These are phyloP conservation scores for Plecturocebus donacophilus DNA, from an alignment of 2,113 vertebrate species.

Conservation along the genomic window DNA sequence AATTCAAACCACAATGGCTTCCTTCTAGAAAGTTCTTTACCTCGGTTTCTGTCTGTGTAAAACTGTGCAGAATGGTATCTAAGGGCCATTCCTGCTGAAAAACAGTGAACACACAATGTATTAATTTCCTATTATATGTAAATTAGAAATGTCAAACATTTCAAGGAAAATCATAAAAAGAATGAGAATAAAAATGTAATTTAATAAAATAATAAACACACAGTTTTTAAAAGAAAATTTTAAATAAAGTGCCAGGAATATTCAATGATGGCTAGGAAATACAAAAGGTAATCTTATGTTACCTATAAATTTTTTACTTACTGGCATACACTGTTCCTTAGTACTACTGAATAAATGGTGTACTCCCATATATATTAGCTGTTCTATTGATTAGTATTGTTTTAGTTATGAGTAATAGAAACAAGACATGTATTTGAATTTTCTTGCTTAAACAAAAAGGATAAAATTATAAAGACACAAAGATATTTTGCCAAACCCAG, in stretches of 20 bases:
- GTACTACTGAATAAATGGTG: not conserved
- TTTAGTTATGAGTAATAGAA: not conserved
- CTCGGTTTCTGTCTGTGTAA: not conserved
- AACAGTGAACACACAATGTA: not conserved
- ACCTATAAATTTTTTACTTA: not conserved
- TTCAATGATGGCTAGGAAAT: not conserved
- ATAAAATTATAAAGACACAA: not conserved
- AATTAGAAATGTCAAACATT: slow-evolving; percentile 18
- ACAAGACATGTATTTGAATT: not conserved
- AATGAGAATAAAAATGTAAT: slow-evolving; percentile 12
- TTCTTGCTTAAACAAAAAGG: not conserved
- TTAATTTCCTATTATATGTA: slow-evolving; percentile 9
- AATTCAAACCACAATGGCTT: not conserved
- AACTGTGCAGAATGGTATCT: not conserved
- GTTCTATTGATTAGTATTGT: not conserved
- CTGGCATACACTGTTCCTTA: not conserved
- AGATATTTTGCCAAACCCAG: not conserved
- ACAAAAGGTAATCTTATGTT: not conserved
- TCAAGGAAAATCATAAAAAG: not conserved
- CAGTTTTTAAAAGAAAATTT: not conserved
- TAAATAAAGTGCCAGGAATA: not conserved
- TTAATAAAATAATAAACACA: not conserved
- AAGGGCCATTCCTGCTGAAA: not conserved
- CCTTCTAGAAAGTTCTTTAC: not conserved
- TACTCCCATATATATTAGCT: not conserved